phyloP scores from a whole-genome alignment of 2,888 invertebrate genomes.

The Stegana nigrithorax region DNA sequence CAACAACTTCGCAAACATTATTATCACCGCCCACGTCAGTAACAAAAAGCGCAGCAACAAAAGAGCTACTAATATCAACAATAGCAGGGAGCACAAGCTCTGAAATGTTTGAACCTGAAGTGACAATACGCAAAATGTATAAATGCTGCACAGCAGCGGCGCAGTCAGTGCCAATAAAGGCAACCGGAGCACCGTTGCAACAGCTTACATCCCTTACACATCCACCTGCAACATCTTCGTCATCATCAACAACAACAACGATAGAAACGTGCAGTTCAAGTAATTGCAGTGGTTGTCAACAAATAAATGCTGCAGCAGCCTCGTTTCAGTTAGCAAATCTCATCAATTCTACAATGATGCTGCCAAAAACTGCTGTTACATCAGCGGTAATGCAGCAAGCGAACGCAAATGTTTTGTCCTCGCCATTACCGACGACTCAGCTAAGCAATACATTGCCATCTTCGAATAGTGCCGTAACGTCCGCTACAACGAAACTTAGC shows the following conservation, averaged over 20 bases:
- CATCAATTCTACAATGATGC: constrained; percentile 59
- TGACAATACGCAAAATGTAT: constrained; percentile 67
- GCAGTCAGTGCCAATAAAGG: too few relatives aligned
- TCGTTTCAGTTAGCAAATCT: constrained; percentile 66
- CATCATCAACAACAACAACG: constrained; percentile 28
- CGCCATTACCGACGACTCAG: not conserved
- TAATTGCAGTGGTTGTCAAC: constrained; percentile 63
- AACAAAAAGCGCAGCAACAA: too few relatives aligned
- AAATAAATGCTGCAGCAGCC: constrained; percentile 62
- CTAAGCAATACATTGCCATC: constrained; percentile 18
- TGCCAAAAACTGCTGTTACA: constrained; percentile 45
- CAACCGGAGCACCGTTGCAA: constrained; percentile 18
- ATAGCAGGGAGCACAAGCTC: constrained; percentile 22
- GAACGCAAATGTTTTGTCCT: too few relatives aligned
- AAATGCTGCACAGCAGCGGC: constrained; percentile 59
- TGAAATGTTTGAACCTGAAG: constrained; percentile 65
- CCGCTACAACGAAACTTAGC: constrained; percentile 16
- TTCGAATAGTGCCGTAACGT: constrained; percentile 15
- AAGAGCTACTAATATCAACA: too few relatives aligned
- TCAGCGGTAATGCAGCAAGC: constrained; percentile 27
- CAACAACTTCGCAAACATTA: too few relatives aligned
- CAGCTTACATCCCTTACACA: constrained; percentile 14
- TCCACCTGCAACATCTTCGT: constrained; percentile 22
- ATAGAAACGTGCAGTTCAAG: constrained; percentile 34
- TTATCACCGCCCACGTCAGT: too few relatives aligned